A percentile compares a stretch with the other conserved stretches of the same genome.
phyloP scores from a whole-genome alignment of 2,113 vertebrate genomes.

The Chelonoidis abingdonii region DNA sequence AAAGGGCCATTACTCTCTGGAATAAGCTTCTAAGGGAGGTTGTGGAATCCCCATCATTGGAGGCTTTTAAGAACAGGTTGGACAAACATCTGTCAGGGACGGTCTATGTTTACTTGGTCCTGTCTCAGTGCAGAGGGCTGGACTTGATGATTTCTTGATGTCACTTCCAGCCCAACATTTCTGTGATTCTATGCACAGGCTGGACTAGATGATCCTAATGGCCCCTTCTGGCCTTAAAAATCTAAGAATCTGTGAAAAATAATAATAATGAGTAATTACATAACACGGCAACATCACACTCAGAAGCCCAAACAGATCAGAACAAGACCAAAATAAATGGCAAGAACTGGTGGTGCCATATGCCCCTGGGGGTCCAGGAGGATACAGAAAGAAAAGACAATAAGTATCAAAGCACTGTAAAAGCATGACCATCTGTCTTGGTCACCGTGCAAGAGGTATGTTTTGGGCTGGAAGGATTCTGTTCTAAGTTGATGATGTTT shows the following conservation, averaged over 20 bases:
- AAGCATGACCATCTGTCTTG: background rate
- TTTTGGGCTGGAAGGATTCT: background rate
- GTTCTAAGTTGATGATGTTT: background rate
- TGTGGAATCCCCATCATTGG: background rate
- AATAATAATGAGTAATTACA: background rate
- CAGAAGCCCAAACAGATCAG: background rate
- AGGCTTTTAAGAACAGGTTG: background rate
- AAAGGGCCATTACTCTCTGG: background rate
- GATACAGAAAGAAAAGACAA: background rate
- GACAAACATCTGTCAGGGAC: background rate
- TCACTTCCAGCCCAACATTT: background rate
- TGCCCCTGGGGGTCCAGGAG: background rate
- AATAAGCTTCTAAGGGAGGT: background rate
- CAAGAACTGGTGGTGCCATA: background rate
- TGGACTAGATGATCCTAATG: background rate
- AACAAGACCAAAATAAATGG: background rate
- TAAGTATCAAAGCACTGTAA: background rate
- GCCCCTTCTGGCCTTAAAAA: background rate
- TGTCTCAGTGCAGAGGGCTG: background rate
- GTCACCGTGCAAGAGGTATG: accelerated
- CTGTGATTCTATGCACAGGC: background rate
- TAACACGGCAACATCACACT: background rate
- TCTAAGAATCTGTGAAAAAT: background rate
- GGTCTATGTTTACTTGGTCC: background rate
- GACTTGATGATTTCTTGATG: background rate